Conservation (phyloP, 2,888 invertebrate genomes). For the Pseudoips prasinana region DNA sequence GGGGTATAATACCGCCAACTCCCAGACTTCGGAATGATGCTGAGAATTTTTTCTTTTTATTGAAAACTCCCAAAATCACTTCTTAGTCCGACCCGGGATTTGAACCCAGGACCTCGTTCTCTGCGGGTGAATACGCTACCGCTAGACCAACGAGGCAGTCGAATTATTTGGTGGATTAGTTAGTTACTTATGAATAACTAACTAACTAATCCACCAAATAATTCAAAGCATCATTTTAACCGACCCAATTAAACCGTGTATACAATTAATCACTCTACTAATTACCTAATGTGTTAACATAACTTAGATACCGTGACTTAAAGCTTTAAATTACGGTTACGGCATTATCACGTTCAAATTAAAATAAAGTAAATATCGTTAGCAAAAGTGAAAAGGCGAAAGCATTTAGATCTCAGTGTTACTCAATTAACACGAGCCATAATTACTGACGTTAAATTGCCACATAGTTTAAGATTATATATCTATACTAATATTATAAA, state of each 20-base stretch:
- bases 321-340: conserved; percentile 29
- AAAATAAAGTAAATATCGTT: conserved; percentile 18
- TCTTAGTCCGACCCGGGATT: no score
- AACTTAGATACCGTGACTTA: conserved; percentile 46
- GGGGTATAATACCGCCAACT: no score
- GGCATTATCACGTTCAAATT: conserved; percentile 22
- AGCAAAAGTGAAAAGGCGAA: conserved; percentile 48
- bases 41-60: no score
- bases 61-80: no score
- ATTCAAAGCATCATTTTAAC: conserved; percentile 20
- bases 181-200: no score
- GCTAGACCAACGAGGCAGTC: no score
- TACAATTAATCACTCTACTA: conserved; percentile 46
- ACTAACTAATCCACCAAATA: no score
- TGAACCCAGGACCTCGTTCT: no score
- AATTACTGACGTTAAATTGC: conserved; percentile 11
- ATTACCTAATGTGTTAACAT: conserved; percentile 51
- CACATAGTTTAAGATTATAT: conserved; percentile 10
- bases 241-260: conserved; percentile 10
- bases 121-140: no score
- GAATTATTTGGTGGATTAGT: no score
- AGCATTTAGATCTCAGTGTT: conserved; percentile 29
- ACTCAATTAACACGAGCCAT: conserved; percentile 17
- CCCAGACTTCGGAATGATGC: no score
- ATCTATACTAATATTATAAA: no score